Evolutionary conservation across 30 jellyfish, hydroid and myxozoan genomes (phyloP).

Genomic region (Turritopsis rubra): DNA sequence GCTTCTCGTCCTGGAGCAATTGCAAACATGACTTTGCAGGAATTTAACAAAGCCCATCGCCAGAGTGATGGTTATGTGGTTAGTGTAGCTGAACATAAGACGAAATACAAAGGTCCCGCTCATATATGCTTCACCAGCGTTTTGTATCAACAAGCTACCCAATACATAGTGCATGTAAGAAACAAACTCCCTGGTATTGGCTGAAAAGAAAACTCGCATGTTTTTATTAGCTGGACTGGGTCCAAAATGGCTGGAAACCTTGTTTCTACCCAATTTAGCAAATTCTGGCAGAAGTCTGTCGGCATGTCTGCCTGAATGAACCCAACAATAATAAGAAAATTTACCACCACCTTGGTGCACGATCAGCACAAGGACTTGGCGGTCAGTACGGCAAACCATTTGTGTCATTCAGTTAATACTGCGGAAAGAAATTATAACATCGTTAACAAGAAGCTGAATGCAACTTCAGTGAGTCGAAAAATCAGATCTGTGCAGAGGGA

Average conservation of each 20-base stretch:
- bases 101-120: slow-evolving; percentile 30
- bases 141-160: background rate
- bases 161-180: slow-evolving; percentile 10
- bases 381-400: slow-evolving; percentile 12
- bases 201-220: background rate
- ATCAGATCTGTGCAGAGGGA: slow-evolving; percentile 19
- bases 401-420: slow-evolving; percentile 14
- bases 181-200: slow-evolving; percentile 14
- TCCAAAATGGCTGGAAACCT: slow-evolving; percentile 5
- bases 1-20: slow-evolving; percentile 34
- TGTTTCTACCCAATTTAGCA: slow-evolving; percentile 11
- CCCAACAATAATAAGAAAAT: slow-evolving; percentile 24
- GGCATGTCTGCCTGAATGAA: slow-evolving; percentile 11
- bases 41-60: slow-evolving; percentile 9
- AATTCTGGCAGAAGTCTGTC: slow-evolving; percentile 12
- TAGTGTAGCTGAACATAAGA: slow-evolving; percentile 14
- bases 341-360: slow-evolving; percentile 27
- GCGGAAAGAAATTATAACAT: slow-evolving; percentile 21
- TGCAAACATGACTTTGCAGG: slow-evolving; percentile 27
- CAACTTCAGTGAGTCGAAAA: slow-evolving; percentile 4
- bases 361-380: slow-evolving; percentile 15
- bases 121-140: background rate
- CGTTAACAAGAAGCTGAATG: slow-evolving; percentile 7
- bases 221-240: slow-evolving; percentile 26
- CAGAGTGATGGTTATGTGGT: slow-evolving; percentile 21